phyloP scores from a whole-genome alignment of 2,113 vertebrate species.

The Galeopterus variegatus region DNA sequence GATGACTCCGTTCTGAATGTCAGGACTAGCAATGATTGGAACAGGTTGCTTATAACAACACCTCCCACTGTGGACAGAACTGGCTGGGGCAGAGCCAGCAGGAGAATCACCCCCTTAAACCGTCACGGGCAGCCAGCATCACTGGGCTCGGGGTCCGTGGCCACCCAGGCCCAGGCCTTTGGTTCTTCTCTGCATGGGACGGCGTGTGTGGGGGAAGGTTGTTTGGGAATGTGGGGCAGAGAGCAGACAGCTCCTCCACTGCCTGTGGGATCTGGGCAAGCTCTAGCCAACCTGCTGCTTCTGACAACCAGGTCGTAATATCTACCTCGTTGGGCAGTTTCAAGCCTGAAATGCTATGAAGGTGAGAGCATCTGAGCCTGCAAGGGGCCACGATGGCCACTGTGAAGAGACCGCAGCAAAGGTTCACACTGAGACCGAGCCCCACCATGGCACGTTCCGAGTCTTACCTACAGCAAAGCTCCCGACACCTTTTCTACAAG shows the following conservation, averaged over 20 bases:
- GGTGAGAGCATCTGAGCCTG: too few relatives aligned
- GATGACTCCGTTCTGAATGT: neutral
- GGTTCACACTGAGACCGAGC: neutral
- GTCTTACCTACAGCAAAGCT: neutral
- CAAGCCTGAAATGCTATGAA: neutral
- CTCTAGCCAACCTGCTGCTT: neutral
- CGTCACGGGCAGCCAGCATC: accelerated
- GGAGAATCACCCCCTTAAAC: neutral
- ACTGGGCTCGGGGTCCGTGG: neutral
- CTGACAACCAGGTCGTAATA: neutral
- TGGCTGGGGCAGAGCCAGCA: neutral
- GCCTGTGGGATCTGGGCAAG: neutral
- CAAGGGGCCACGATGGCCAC: too few relatives aligned
- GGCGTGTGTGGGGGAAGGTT: too few relatives aligned
- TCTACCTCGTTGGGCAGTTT: neutral
- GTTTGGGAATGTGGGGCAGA: neutral
- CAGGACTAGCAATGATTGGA: neutral
- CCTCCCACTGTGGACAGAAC: neutral
- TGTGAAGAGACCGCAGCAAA: accelerated
- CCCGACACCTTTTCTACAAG: neutral
- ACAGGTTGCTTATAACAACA: neutral
- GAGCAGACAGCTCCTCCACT: too few relatives aligned
- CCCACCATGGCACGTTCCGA: neutral
- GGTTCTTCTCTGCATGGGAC: neutral
- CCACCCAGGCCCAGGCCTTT: accelerated